These are phyloP conservation scores for Cyprinodon diabolis DNA, from an alignment of 2,797 vertebrate species.

Conservation along the genomic window DNA sequence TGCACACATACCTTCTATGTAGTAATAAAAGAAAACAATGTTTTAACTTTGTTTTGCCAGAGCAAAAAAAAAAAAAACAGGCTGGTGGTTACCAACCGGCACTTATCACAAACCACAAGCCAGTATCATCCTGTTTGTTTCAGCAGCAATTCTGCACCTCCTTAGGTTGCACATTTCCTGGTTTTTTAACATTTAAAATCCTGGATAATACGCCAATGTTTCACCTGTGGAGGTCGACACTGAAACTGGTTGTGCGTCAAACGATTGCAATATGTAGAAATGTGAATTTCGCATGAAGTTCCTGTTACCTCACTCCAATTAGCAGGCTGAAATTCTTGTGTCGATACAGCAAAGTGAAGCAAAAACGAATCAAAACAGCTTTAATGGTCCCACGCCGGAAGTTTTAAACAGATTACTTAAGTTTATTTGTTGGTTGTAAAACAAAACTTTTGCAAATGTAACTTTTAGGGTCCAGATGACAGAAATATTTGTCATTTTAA, in stretches of 20 bases:
- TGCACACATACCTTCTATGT: slow-evolving; percentile 24
- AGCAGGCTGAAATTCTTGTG: not conserved
- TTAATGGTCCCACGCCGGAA: not conserved
- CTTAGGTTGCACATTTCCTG: slow-evolving; percentile 62
- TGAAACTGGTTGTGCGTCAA: not conserved
- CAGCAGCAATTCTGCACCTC: slow-evolving; percentile 47
- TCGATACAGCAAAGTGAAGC: not conserved
- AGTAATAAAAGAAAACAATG: slow-evolving; percentile 5
- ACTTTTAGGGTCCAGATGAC: not conserved
- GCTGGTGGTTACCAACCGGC: slow-evolving; percentile 18
- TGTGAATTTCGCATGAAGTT: not conserved
- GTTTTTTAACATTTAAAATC: slow-evolving; percentile 16
- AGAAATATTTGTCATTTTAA: not conserved
- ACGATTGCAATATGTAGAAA: not conserved
- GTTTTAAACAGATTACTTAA: not conserved
- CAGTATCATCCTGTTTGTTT: slow-evolving; percentile 43
- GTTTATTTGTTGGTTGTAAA: not conserved
- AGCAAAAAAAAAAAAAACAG: slow-evolving; percentile 8
- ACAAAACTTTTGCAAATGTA: not conserved
- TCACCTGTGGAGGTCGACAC: not conserved
- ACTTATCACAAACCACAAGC: slow-evolving; percentile 49
- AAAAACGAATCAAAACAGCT: not conserved
- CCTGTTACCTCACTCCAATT: not conserved
- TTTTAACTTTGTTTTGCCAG: slow-evolving; percentile 6
- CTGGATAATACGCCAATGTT: slow-evolving; percentile 33